Evolutionary conservation across 2,113 vertebrate genomes (phyloP), one percentile per base, ranked within the genome.

Genomic region (Alligator sinensis): DNA sequence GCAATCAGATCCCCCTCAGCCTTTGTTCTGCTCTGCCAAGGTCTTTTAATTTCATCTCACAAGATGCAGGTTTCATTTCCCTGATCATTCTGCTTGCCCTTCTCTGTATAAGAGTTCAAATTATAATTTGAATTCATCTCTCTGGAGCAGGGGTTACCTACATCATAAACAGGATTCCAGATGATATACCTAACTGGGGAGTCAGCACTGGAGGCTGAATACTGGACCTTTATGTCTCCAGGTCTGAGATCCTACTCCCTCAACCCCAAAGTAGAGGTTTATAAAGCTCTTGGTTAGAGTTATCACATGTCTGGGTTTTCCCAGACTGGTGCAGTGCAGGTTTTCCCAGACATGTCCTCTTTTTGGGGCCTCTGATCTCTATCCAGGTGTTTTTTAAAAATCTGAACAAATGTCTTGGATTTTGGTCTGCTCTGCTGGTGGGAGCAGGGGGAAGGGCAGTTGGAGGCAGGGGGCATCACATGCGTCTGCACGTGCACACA

Each of bases 111-210:
- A 47, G 47, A 7, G 9, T 47, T 47, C 47, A 47, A 47, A 47
- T 84, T 90, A 72, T 62, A 61, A 58, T 91, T 93, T 28, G 86
- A 83, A 94, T 72, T 94, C 59, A 34, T 66, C 81, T 24, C 90
- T 86, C 34, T 62, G 87, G 66, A 47, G 47, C 8, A 47, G 2
- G 66, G 91, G 90, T 88, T 80, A 92, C 3, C 0, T 0, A 86
- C 91, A 93, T 77, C 82, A 77, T 60, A 80, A 21, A 30, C 7
- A 91, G 72, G 55, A 77, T 92, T 94, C 90, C 95, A 95, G 94
- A 93, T 78, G 72, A 91, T 86, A 47, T 27, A 91, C 15, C 91
- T 80, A 66, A 80, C 59, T 78, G 70, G 84, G 72, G 70, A 82
- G 92, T 75, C 84, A 94, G 83, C 83, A 89, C 59, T 24, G 17